Conservation (phyloP, 2,888 invertebrate species). For the Penaeus monodon region DNA sequence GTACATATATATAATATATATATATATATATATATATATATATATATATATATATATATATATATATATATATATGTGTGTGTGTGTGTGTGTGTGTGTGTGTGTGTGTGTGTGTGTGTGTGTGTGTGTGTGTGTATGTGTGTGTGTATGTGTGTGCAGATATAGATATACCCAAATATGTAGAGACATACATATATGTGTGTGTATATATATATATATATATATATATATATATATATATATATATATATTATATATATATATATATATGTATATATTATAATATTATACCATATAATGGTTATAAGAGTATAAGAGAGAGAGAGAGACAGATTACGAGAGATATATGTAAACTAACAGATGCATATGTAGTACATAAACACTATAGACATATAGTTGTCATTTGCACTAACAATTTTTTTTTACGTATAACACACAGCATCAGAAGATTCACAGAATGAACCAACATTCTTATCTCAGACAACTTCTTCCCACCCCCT, state of each 20-base stretch:
- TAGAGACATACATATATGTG: neutral
- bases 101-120: neutral
- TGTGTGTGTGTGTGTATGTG: neutral
- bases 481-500: no score
- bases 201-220: neutral
- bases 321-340: no score
- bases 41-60: constrained; percentile 16
- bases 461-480: no score
- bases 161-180: neutral
- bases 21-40: neutral
- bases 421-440: no score
- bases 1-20: no score
- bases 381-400: no score
- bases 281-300: no score
- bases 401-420: no score
- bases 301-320: neutral
- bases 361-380: neutral
- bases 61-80: neutral
- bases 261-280: neutral
- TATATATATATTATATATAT: neutral
- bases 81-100: neutral
- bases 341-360: neutral
- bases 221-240: neutral
- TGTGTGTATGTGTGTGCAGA: neutral
- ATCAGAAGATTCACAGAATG: no score